Evolutionary conservation across 1,140 invertebrate species (phyloP).

Genomic region (Plectrocnemia conspersa): DNA sequence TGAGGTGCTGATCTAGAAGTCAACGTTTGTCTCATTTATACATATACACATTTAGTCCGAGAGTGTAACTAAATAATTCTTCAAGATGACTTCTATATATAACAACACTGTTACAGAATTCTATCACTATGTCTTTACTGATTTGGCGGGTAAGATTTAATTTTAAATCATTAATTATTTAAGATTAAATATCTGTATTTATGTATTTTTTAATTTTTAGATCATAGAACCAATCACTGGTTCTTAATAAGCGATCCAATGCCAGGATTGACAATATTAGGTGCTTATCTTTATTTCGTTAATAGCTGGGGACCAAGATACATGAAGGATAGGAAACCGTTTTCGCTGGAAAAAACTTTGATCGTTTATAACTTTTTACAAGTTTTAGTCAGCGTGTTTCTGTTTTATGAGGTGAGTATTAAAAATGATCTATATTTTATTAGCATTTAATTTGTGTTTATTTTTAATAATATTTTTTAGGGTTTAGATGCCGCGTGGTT

Average conservation of each 20-base stretch:
- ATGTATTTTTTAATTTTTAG: constrained; percentile 50
- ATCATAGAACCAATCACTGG: constrained; percentile 80
- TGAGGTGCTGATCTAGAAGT: no score
- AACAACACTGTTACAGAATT: constrained; percentile 30
- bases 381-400: constrained; percentile 68
- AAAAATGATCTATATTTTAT: neutral
- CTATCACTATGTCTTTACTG: constrained; percentile 29
- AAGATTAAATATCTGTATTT: constrained; percentile 21
- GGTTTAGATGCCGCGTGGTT: constrained; percentile 59
- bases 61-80: no score
- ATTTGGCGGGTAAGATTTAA: constrained; percentile 27
- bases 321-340: constrained; percentile 77
- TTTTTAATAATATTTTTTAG: constrained; percentile 40
- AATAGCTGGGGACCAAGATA: constrained; percentile 69
- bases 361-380: constrained; percentile 79
- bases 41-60: no score
- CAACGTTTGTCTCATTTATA: no score
- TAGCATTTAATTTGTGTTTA: neutral
- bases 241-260: constrained; percentile 72
- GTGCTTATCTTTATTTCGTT: constrained; percentile 68
- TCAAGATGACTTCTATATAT: constrained; percentile 29
- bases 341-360: constrained; percentile 68
- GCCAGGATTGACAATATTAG: constrained; percentile 65
- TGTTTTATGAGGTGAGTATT: constrained; percentile 62
- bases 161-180: neutral